Conservation (phyloP, 1,140 invertebrate genomes). For the Leptoteleia sp. region DNA sequence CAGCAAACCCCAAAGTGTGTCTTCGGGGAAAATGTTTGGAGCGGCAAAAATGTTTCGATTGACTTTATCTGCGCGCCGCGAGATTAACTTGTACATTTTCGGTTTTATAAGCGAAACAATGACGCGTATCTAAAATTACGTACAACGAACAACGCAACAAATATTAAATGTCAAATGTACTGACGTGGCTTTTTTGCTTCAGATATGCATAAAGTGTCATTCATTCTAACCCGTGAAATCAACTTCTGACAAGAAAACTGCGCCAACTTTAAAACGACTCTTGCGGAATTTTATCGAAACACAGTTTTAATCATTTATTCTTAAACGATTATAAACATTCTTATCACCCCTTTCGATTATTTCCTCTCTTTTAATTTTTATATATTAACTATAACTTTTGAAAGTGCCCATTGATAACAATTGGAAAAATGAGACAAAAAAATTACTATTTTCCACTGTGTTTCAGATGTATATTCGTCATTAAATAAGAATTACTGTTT, state of each 20-base stretch:
- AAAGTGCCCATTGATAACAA: no score
- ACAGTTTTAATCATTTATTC: not conserved
- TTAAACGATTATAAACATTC: no score
- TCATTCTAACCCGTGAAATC: conserved; percentile 8
- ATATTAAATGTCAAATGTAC: conserved; percentile 54
- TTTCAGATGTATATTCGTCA: no score
- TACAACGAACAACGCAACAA: conserved; percentile 24
- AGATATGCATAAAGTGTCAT: conserved; percentile 33
- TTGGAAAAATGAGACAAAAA: no score
- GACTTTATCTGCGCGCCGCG: conserved; percentile 41
- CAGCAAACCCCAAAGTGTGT: conserved; percentile 8
- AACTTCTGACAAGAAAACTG: conserved; percentile 29
- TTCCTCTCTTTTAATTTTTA: no score
- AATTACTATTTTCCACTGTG: no score
- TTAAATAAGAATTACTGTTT: no score
- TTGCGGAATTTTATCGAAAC: conserved; percentile 13
- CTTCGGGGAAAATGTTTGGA: conserved; percentile 11
- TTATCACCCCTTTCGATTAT: no score
- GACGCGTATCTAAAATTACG: conserved; percentile 37
- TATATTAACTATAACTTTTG: no score
- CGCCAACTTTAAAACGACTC: not conserved
- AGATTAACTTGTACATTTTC: conserved; percentile 52
- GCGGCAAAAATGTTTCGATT: conserved; percentile 37
- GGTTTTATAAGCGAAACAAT: conserved; percentile 45
- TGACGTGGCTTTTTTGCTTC: conserved; percentile 35